phyloP scores from a whole-genome alignment of 2,797 vertebrate species.

The Glossophaga mutica region DNA sequence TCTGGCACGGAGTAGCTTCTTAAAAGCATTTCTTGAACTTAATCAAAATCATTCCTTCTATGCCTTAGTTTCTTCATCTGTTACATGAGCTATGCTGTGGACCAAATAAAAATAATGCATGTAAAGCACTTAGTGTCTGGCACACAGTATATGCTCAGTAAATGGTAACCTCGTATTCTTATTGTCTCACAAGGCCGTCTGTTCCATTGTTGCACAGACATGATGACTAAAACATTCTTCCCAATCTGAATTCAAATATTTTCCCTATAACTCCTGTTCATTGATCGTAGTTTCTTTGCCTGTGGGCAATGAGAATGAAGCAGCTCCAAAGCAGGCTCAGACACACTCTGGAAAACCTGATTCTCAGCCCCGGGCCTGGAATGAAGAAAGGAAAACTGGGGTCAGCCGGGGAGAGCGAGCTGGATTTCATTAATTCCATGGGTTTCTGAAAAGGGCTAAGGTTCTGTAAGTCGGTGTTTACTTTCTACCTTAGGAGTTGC shows the following conservation, averaged over 20 bases:
- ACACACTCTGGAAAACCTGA: conserved; percentile 36
- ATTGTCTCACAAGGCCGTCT: neutral
- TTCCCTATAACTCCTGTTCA: neutral
- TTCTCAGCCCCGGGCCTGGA: neutral
- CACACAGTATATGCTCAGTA: neutral
- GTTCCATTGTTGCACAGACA: neutral
- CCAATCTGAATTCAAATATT: neutral
- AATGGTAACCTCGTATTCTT: neutral
- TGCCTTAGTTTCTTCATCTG: neutral
- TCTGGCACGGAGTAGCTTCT: neutral
- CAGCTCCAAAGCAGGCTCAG: neutral
- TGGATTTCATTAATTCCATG: conserved; percentile 54
- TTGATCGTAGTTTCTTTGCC: neutral
- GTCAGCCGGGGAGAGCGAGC: conserved; percentile 47
- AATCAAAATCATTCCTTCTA: neutral
- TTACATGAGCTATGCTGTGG: neutral
- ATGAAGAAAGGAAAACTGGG: neutral
- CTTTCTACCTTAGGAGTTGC: conserved; percentile 54
- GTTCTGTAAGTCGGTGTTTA: conserved; percentile 42
- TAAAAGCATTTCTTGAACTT: conserved; percentile 25
- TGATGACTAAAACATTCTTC: neutral
- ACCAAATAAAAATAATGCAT: neutral
- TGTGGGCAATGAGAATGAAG: neutral
- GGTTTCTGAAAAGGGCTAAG: conserved; percentile 47
- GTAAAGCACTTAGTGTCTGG: neutral